Base-by-base conservation (phyloP, 2,797 vertebrate species). In the Megaceryle alcyon region DNA sequence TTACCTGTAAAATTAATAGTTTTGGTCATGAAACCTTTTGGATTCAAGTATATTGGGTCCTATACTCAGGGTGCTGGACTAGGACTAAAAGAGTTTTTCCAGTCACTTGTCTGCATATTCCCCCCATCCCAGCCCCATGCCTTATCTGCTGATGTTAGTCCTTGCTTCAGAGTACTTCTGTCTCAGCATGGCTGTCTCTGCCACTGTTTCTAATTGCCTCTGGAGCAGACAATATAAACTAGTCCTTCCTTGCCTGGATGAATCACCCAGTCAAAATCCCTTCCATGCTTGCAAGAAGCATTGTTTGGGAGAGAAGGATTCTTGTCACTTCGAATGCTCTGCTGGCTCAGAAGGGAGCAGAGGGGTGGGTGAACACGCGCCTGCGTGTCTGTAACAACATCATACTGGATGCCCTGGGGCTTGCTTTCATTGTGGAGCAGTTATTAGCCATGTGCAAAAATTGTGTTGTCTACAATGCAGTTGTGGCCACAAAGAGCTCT, bases 341-440 rank as follows among this genome's bases (percentile, higher is more conserved):
- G 37, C 85, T 84, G 71, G 51, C 77, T 88, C 61, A 23, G 81
- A 88, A 89, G 51, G 60, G 39, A 82, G 69, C 63, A 69, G n/a
- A 88, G 44, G 70, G 31, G 43, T 77, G 71, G 87, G 61, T 69
- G 87, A 91, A 79, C 46, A 39, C 1, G 37, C 0, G 0, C 19
- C 31, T 89, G 80, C 23, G 0, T 84, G 64, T 87, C 68, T 89
- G 83, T 93, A 96, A 88, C 96, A 86, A 82, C 75, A 95, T 65
- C 57, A 94, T 75, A 63, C 71, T 93, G 33, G 8, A 20, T 78
- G 92, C 95, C 95, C 28, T 78, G 65, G 95, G 94, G 68, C 90
- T 71, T 95, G 78, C 81, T 95, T 96, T 95, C 91, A 75, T 92
- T 96, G 75, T 46, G 71, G 57, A 96, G 61, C 83, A 18, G 2